These are phyloP conservation scores for Geotrupes spiniger DNA, from an alignment of 2,888 invertebrate genomes.

Conservation along the genomic window DNA sequence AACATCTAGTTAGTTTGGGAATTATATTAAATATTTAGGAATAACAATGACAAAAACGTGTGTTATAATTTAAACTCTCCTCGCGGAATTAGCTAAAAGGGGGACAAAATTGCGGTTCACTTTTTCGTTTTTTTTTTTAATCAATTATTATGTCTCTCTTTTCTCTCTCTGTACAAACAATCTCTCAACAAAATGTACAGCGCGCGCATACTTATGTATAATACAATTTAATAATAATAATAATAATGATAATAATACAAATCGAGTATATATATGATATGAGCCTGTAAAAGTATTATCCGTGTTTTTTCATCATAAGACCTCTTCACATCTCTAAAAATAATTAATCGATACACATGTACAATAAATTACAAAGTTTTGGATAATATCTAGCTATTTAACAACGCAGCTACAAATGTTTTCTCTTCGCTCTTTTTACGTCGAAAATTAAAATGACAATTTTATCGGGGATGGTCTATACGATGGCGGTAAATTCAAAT, in stretches of 20 bases:
- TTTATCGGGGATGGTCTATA: too few species aligned
- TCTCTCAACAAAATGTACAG: conserved; percentile 20
- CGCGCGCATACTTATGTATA: conserved; percentile 2
- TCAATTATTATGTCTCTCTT: conserved; percentile 8
- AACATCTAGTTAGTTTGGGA: conserved; percentile 35
- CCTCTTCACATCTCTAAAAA: conserved; percentile 27
- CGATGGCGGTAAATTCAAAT: conserved; percentile 11
- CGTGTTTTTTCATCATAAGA: conserved; percentile 29
- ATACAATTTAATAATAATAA: too few species aligned
- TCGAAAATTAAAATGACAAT: conserved; percentile 15
- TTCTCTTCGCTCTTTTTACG: conserved; percentile 17
- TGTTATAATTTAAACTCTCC: conserved; percentile 22
- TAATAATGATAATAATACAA: conserved; percentile 10
- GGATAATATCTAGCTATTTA: conserved; percentile 36
- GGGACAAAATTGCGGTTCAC: conserved; percentile 27
- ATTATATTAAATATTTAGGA: conserved; percentile 35
- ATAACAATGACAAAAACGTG: conserved; percentile 34
- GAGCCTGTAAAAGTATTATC: conserved; percentile 29
- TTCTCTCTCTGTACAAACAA: conserved; percentile 17
- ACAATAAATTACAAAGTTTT: conserved; percentile 21
- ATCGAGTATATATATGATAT: conserved; percentile 27
- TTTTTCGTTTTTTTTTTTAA: conserved; percentile 10
- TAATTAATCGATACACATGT: conserved; percentile 37
- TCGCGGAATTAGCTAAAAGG: conserved; percentile 31
- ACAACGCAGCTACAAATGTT: conserved; percentile 48